Evolutionary conservation across 2,113 vertebrate genomes (phyloP).

Genomic region (Erythrocercus mccallii): DNA sequence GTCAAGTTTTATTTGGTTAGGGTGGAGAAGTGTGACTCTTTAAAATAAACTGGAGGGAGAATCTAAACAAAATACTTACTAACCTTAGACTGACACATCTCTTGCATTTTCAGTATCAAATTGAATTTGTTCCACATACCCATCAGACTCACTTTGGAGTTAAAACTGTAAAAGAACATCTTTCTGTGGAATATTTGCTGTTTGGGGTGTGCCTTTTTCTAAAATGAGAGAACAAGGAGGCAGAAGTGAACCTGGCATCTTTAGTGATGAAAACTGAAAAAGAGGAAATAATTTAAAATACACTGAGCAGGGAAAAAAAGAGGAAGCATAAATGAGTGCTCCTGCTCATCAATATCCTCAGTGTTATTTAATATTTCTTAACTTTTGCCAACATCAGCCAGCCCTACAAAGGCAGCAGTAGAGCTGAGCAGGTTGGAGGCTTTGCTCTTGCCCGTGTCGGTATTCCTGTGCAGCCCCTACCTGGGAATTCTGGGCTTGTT

Average conservation of each 20-base stretch:
- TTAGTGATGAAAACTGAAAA: slow-evolving; percentile 20
- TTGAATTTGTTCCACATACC: background rate
- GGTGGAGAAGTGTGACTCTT: background rate
- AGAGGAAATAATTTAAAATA: slow-evolving; percentile 38
- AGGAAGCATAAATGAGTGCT: background rate
- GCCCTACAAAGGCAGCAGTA: background rate
- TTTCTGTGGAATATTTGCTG: background rate
- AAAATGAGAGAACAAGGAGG: background rate
- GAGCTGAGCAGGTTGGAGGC: background rate
- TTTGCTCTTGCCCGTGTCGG: background rate
- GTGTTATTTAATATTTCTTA: background rate
- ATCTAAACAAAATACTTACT: background rate
- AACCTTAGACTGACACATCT: background rate
- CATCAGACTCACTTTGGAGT: background rate
- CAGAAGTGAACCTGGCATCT: background rate
- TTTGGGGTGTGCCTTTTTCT: background rate
- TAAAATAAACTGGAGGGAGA: background rate
- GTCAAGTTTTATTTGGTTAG: background rate
- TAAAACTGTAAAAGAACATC: background rate
- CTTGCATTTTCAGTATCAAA: background rate
- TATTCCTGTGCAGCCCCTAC: background rate
- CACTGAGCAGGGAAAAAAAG: background rate
- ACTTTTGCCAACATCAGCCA: background rate
- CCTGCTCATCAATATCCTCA: background rate
- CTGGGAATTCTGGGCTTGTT: background rate